Evolutionary conservation across 1,140 invertebrate genomes (phyloP), one percentile per base, ranked within the genome.

Genomic region (Diplogasteroides magnus): DNA sequence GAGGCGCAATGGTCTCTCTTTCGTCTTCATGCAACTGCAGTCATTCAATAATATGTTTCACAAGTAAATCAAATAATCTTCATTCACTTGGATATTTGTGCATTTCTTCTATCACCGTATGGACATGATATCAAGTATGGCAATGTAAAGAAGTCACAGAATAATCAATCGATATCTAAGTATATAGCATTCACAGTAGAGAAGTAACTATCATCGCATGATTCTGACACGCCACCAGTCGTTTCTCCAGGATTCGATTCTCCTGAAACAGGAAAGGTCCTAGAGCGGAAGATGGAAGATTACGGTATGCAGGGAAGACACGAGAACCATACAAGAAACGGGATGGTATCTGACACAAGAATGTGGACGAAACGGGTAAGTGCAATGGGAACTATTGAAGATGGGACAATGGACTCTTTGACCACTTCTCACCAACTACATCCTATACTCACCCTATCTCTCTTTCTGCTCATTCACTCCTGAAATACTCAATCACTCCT

Each of bases 151-250:
- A n/a, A n/a, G n/a, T n/a, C n/a, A n/a, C n/a, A n/a, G n/a, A n/a
- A n/a, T n/a, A n/a, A n/a, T n/a, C n/a, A n/a, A n/a, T n/a, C n/a
- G n/a, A n/a, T n/a, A n/a, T n/a, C n/a, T n/a, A n/a, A n/a, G n/a
- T n/a, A n/a, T n/a, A n/a, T n/a, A n/a, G n/a, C n/a, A n/a, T n/a
- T 65, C 64, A 71, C 6, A 71, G 63, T n/a, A 71, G 64, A 57
- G 69, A 64, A 32, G 69, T 71, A n/a, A 71, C 69, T 28, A 71
- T 32, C 69, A 71, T 71, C 48, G 69, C 58, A 63, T 71, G 69
- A 65, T 71, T 71, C 57, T 63, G 69, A 65, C 69, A 71, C 27
- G 69, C 69, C 32, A 71, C 48, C 1, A 71, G 57, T 37, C 69
- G 55, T 31, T 71, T 71, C 31, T 71, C 69, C 31, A 71, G 69